Percentiles rank a stretch among this genome's conserved stretches.
These are phyloP conservation scores for Sardina pilchardus DNA, from an alignment of 2,113 vertebrate species.

Conservation along the genomic window DNA sequence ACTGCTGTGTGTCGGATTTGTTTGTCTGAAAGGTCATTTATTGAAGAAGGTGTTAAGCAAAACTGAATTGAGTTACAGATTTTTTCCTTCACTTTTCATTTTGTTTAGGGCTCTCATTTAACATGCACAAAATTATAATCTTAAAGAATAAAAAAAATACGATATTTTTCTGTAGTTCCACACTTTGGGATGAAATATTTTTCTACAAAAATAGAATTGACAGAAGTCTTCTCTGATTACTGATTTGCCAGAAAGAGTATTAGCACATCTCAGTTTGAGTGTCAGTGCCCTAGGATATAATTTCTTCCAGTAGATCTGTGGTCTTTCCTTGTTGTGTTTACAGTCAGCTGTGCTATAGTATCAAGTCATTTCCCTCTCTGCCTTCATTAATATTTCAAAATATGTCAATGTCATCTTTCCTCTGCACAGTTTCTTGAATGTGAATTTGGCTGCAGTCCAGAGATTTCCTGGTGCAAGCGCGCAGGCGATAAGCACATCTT, in stretches of 20 bases:
- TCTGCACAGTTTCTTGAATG: background rate
- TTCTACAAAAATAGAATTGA: background rate
- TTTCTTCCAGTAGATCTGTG: conserved; percentile 1
- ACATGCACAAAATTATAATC: background rate
- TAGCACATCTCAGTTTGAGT: background rate
- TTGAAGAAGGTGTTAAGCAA: background rate
- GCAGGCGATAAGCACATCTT: conserved; percentile 12
- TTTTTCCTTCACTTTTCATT: background rate
- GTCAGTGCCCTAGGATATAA: background rate
- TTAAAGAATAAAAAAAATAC: too few species aligned
- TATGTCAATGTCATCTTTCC: background rate
- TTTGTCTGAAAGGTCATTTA: background rate
- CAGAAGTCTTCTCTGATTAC: background rate
- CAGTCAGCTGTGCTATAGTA: background rate
- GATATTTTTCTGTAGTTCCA: too few species aligned
- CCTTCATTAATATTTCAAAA: conserved; percentile 6
- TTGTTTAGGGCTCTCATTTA: background rate
- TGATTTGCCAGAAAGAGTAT: background rate
- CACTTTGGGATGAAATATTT: too few species aligned
- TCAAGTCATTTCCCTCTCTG: background rate
- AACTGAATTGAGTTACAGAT: background rate
- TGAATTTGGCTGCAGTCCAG: background rate
- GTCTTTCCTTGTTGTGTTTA: background rate
- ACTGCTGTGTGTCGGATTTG: background rate
- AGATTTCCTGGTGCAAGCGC: background rate